These are phyloP conservation scores for Scatophagus argus DNA, from an alignment of 2,113 vertebrate species.

Conservation along the genomic window DNA sequence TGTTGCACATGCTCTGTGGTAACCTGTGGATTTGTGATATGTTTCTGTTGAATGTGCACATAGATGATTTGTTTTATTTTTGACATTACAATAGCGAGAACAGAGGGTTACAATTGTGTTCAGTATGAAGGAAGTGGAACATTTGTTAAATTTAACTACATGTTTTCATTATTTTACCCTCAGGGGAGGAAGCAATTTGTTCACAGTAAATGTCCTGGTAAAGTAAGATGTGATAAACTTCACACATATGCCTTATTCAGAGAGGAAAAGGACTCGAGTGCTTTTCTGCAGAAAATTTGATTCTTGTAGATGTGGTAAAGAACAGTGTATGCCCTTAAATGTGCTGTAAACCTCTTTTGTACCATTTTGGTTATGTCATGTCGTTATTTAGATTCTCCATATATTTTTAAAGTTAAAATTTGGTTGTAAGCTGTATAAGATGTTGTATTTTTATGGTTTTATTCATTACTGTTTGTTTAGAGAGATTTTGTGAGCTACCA, in stretches of 20 bases:
- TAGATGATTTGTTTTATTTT: slow-evolving; percentile 37
- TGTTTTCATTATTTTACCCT: slow-evolving; percentile 29
- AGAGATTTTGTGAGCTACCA: slow-evolving; percentile 44
- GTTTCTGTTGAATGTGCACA: slow-evolving; percentile 57
- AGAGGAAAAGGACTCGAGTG: slow-evolving; percentile 46
- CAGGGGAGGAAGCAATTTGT: slow-evolving; percentile 1
- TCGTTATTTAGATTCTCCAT: slow-evolving; percentile 67
- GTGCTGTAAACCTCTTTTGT: slow-evolving; percentile 70
- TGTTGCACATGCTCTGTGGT: slow-evolving; percentile 65
- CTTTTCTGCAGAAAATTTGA: slow-evolving; percentile 69
- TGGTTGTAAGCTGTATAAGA: slow-evolving; percentile 58
- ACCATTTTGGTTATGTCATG: slow-evolving; percentile 50
- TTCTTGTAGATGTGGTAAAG: slow-evolving; percentile 35
- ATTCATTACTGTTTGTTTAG: slow-evolving; percentile 56
- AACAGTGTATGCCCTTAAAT: slow-evolving; percentile 52
- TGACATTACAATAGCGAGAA: not conserved
- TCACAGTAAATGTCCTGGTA: slow-evolving; percentile 46
- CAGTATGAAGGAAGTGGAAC: not conserved
- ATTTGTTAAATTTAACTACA: slow-evolving; percentile 24
- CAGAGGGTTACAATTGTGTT: slow-evolving; percentile 4
- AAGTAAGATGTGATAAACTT: slow-evolving; percentile 66
- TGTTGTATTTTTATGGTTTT: slow-evolving; percentile 71
- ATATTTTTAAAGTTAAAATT: slow-evolving; percentile 63
- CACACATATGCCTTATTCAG: slow-evolving; percentile 80
- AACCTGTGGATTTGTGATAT: slow-evolving; percentile 42